phyloP scores from a whole-genome alignment of 2,113 vertebrate species.

The Jacana jacana region DNA sequence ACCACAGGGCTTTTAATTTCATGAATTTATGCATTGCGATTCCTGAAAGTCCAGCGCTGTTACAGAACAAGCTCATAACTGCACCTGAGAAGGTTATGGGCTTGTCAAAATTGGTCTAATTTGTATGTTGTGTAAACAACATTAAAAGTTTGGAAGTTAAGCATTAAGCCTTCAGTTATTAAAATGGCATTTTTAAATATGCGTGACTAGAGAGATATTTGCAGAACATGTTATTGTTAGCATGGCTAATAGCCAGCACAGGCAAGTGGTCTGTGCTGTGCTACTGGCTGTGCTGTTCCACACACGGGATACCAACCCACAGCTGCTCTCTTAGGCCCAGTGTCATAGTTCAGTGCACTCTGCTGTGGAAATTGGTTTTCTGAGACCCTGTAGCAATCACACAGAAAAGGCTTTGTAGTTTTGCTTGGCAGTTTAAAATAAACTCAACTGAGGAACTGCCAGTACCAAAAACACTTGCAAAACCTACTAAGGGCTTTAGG shows the following conservation, averaged over 20 bases:
- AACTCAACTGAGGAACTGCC: background rate
- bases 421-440: background rate
- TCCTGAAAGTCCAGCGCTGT: constrained; percentile 41
- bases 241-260: background rate
- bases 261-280: background rate
- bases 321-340: background rate
- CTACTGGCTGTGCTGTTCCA: background rate
- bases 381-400: background rate
- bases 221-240: background rate
- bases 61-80: constrained; percentile 3
- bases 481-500: background rate
- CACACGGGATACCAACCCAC: background rate
- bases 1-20: constrained; percentile 1
- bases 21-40: constrained; percentile 8
- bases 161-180: background rate
- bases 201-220: background rate
- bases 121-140: background rate
- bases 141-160: background rate
- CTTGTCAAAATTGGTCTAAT: background rate
- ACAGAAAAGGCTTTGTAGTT: background rate
- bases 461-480: background rate
- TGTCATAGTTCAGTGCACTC: background rate
- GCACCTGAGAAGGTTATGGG: constrained; percentile 1
- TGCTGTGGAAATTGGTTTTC: background rate
- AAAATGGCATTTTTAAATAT: constrained; percentile 6